A percentile compares a stretch with the other conserved stretches of the same genome.
phyloP scores from a whole-genome alignment of 2,888 invertebrate genomes.

The Cheilosia vulpina region DNA sequence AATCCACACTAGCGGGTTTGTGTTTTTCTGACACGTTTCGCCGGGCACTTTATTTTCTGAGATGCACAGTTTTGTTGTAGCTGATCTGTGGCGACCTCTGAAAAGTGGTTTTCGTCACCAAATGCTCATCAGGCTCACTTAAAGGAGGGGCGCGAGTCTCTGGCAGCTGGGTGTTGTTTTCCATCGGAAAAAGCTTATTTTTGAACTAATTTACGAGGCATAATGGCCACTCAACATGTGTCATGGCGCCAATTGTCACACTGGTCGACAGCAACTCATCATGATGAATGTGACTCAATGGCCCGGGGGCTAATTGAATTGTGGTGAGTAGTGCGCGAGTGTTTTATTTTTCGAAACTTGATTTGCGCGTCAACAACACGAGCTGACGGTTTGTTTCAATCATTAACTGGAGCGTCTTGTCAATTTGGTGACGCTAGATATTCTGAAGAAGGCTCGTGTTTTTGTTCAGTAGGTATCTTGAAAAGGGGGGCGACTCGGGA shows the following conservation, averaged over 20 bases:
- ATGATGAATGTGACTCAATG: constrained; percentile 52
- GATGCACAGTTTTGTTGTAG: not conserved
- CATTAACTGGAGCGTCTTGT: constrained; percentile 47
- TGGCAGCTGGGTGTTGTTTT: not conserved
- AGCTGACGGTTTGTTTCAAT: constrained; percentile 29
- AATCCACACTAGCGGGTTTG: not conserved
- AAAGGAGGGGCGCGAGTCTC: not conserved
- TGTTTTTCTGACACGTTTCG: constrained; percentile 38
- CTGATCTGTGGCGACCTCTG: constrained; percentile 44
- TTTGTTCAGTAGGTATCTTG: not conserved
- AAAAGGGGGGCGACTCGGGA: too few species aligned
- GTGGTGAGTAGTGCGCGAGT: constrained; percentile 32
- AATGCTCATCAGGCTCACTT: constrained; percentile 4
- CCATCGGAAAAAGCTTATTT: constrained; percentile 39
- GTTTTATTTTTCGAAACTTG: constrained; percentile 21
- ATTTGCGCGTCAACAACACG: constrained; percentile 3
- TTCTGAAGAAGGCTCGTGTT: not conserved
- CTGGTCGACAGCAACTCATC: constrained; percentile 61
- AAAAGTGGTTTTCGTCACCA: constrained; percentile 37
- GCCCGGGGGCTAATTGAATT: constrained; percentile 67
- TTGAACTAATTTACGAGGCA: constrained; percentile 57
- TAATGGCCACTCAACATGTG: constrained; percentile 69
- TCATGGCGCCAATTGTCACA: constrained; percentile 68
- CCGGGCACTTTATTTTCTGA: constrained; percentile 37
- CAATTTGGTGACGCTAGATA: not conserved